Base-by-base conservation (phyloP, 1,140 invertebrate genomes). In the Galleria mellonella region DNA sequence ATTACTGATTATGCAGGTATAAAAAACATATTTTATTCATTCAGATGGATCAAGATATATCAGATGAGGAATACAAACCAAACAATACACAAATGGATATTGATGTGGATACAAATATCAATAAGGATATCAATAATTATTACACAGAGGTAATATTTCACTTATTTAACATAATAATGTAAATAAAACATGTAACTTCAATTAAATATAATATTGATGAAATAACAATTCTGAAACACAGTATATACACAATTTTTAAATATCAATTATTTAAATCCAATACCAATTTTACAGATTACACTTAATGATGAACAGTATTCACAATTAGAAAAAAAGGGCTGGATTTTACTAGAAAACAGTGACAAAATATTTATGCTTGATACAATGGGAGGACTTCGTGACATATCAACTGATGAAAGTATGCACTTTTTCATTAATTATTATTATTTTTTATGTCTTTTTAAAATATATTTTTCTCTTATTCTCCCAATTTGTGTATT, bases 281-380 rank as follows among this genome's bases (percentile, higher is more conserved):
- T 35, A 4, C 3, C 13, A 37, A 32, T 38, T 30, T 57, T 74
- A 41, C 51, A 84, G 81, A 74, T 84, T 52, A 79, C 75, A 27
- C 43, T 84, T 44, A 73, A 50, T 54, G 74, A 78, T 66, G 75
- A 76, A 35, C 77, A 82, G 38, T 84, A 74, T 53, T 67, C 71
- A 32, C 48, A 56, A 39, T 44, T 84, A 32, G 65, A 83, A 50
- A 49, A 69, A 43, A 84, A 81, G 43, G 81, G 81, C 4, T 83
- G 74, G 78, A 65, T 83, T n/a, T 43, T 81, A 23, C 48, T 85
- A 14, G 72, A 85, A 45, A 62, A 55, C 11, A 77, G 64, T 57
- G 71, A 79, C 12, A 83, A 77, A 62, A 62, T 72, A 43, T 84
- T 62, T 66, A 49, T 83, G n/a, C 57, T 84, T 35, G 63, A 84